Base-by-base conservation (phyloP, 2,113 vertebrate genomes). In the Peromyscus maniculatus region DNA sequence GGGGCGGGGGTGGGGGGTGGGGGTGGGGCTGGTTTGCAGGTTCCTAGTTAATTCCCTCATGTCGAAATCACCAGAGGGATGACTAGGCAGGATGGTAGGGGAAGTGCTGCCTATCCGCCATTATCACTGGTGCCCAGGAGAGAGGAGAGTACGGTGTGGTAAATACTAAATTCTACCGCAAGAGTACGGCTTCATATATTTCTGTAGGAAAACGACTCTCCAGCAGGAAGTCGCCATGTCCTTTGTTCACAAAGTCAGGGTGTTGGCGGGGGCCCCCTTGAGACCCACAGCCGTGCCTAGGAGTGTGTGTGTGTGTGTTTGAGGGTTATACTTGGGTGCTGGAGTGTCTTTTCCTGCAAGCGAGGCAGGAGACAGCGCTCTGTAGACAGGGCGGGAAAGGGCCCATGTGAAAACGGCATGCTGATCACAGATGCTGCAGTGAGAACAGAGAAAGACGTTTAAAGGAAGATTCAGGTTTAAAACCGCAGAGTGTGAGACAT, bases 231-330 rank as follows among this genome's bases (percentile, higher is more conserved):
- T 4, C 84, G 49, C 24, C 3, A 6, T 64, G 16, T 6, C 13
- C 72, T 87, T 82, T 83, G 55, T 91, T 96, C 43, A 66, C 74
- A 77, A 77, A 89, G 59, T 71, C 62, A 46, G 71, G 67, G 39
- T 49, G 2, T 11, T 15, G 57, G 69, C 46, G 7, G 46, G 46
- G 46, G 46, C 46, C 52, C 69, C 5, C 55, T 16, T 21, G 69
- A 87, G 59, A 19, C 26, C 31, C 15, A 66, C 64, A 11, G 9
- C 9, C 9, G 33, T 66, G 82, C 83, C 80, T 16, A 71, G 83
- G 64, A 86, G 49, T 22, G 43, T 57, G 64, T 28, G 3, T 64
- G 46, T 43, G 46, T 43, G 43, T 43, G 43, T 43, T 3, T 43
- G 43, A 3, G 43, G 3, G 26, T 87, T 22, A 22, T 4, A 1